Conservation (phyloP, 2,113 vertebrate genomes). For the Podarcis cretensis region DNA sequence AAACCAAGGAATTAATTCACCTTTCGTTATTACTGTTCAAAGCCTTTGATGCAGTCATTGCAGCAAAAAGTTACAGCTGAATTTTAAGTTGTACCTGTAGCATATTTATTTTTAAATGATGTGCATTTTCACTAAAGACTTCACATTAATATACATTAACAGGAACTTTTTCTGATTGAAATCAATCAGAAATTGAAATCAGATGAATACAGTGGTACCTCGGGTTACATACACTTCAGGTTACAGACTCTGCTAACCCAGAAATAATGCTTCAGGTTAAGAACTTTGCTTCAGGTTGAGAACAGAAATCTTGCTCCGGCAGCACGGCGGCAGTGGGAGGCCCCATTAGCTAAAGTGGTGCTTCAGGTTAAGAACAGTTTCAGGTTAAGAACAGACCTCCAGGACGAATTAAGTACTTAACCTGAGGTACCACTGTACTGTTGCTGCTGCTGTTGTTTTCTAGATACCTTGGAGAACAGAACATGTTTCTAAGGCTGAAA, state of each 20-base stretch:
- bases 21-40: slow-evolving; percentile 28
- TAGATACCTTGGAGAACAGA: not conserved
- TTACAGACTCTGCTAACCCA: too few relatives aligned
- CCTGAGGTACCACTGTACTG: too few relatives aligned
- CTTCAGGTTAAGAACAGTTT: too few relatives aligned
- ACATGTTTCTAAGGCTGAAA: too few relatives aligned
- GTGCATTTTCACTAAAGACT: accelerated
- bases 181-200: not conserved
- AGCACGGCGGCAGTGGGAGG: accelerated
- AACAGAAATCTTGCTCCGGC: too few relatives aligned
- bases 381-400: too few relatives aligned
- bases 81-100: not conserved
- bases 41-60: slow-evolving; percentile 42
- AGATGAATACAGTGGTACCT: not conserved
- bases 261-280: too few relatives aligned
- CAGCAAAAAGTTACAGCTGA: not conserved
- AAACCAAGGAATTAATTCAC: slow-evolving; percentile 21
- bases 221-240: too few relatives aligned
- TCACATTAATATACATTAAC: not conserved
- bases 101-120: not conserved
- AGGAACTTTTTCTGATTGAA: not conserved
- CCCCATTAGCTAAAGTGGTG: too few relatives aligned
- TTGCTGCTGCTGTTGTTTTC: too few relatives aligned
- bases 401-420: too few relatives aligned
- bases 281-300: too few relatives aligned